Evolutionary conservation across 2,888 invertebrate species (phyloP), one percentile per base, ranked within the genome.

Genomic region (Bimastos eiseni): DNA sequence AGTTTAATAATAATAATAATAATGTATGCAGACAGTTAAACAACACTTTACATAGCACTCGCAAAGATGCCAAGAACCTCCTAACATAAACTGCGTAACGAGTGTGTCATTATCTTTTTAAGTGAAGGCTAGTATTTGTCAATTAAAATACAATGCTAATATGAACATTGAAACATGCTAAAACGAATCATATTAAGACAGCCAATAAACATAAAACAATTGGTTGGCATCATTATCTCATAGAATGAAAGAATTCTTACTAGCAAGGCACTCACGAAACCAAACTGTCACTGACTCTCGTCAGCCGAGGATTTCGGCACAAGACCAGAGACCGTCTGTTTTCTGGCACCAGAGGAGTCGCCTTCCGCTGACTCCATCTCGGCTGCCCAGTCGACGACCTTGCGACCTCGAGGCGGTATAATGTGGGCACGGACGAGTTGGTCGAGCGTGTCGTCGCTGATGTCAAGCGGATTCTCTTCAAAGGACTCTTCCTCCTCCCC

Each of bases 361-460:
- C 17, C n/a, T 37, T 86, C 86, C 17, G n/a, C 37, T 19, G 86
- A 86, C 37, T 86, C 86, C 86, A 86, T 86, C 86, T 86, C 86
- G 5, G 86, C 86, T 36, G 86, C 86, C 86, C 86, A 86, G 86
- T 86, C 86, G 15, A 86, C 86, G 70, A 70, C 70, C 70, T 70
- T 70, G 34, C 36, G 86, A 24, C 37, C 37, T 86, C 86, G 86
- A 34, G 86, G 34, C 21, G 86, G 37, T 86, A 86, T 13, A 6
- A 86, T 84, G 89, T 90, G 89, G 38, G 89, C 90, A 24, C 89
- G 34, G 30, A 91, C 91, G 83, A 91, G 90, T n/a, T 91, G 41
- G 24, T 91, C 91, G 19, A 91, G 41, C 19, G 90, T 91, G 86
- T 91, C 91, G 21, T 90, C 88, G 55, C 91, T 91, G 91, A 89